Percentiles rank a stretch among this genome's conserved stretches.
Conservation (phyloP, 2,797 vertebrate genomes). For the Rhynchonycteris naso region DNA sequence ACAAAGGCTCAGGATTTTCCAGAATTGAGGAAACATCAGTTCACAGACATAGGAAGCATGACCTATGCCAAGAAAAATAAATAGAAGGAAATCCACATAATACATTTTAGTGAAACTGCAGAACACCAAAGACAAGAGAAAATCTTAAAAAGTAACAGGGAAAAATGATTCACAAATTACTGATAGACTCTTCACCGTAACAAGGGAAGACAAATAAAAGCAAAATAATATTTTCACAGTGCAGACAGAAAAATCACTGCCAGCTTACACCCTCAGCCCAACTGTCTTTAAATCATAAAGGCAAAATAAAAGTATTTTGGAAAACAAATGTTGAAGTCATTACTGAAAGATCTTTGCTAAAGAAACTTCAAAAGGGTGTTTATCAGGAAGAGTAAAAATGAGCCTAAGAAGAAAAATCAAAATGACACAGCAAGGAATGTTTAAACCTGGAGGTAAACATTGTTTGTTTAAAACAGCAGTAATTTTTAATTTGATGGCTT, state of each 20-base stretch:
- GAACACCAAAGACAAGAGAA: slow-evolving; percentile 59
- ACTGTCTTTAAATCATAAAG: slow-evolving; percentile 30
- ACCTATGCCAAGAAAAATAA: slow-evolving; percentile 15
- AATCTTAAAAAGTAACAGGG: slow-evolving; percentile 56
- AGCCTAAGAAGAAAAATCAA: neutral
- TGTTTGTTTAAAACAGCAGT: neutral
- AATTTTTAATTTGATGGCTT: slow-evolving; percentile 3
- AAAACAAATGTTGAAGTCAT: slow-evolving; percentile 47
- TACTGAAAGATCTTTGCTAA: slow-evolving; percentile 36
- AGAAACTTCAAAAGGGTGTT: slow-evolving; percentile 21
- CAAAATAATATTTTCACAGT: slow-evolving; percentile 59
- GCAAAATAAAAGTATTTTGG: neutral
- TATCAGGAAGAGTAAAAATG: neutral
- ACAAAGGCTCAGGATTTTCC: slow-evolving; percentile 31
- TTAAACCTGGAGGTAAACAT: neutral
- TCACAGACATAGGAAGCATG: neutral
- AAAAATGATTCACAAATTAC: slow-evolving; percentile 45
- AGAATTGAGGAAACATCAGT: slow-evolving; percentile 20
- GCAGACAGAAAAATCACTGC: slow-evolving; percentile 19
- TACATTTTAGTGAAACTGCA: slow-evolving; percentile 57
- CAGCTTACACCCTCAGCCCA: slow-evolving; percentile 2
- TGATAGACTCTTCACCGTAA: neutral
- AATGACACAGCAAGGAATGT: neutral
- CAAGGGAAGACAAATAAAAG: neutral
- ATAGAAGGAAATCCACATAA: neutral